Percentiles rank a stretch among this genome's conserved stretches.
Evolutionary conservation across 1,140 invertebrate species (phyloP).

Genomic region (Drosophila sechellia): DNA sequence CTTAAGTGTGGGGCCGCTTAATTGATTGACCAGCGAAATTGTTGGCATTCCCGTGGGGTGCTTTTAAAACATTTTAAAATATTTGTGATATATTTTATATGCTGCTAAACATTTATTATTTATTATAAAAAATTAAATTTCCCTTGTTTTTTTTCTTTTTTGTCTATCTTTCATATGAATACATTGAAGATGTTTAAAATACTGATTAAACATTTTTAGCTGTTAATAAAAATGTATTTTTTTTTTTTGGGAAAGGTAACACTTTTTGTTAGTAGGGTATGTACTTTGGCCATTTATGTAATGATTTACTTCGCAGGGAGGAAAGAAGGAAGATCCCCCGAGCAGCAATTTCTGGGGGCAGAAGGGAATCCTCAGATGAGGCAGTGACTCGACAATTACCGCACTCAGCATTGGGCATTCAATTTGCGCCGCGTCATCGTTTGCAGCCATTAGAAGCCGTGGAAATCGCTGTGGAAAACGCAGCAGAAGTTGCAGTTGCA

Average conservation of each 20-base stretch:
- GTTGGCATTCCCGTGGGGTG: background rate
- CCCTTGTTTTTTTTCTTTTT: too few relatives aligned
- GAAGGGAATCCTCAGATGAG: constrained; percentile 5
- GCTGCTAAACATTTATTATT: too few relatives aligned
- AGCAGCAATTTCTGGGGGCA: background rate
- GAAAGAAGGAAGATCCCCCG: background rate
- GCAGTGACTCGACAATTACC: constrained; percentile 24
- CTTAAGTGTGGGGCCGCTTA: background rate
- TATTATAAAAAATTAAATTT: too few relatives aligned
- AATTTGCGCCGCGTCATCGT: constrained; percentile 37
- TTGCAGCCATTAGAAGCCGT: constrained; percentile 35
- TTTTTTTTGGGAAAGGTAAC: too few relatives aligned
- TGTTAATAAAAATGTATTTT: too few relatives aligned
- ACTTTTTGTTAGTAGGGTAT: background rate
- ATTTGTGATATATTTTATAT: too few relatives aligned
- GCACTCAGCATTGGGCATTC: constrained; percentile 19
- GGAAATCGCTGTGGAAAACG: constrained; percentile 13
- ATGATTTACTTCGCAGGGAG: background rate
- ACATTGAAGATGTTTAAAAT: too few relatives aligned
- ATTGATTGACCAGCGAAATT: background rate
- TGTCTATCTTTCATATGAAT: too few relatives aligned
- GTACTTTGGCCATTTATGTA: background rate
- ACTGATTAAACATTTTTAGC: too few relatives aligned
- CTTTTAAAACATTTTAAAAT: too few relatives aligned
- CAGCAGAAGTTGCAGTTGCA: constrained; percentile 2